Base-by-base conservation (phyloP, 2,113 vertebrate genomes). In the Baryphthengus martii region DNA sequence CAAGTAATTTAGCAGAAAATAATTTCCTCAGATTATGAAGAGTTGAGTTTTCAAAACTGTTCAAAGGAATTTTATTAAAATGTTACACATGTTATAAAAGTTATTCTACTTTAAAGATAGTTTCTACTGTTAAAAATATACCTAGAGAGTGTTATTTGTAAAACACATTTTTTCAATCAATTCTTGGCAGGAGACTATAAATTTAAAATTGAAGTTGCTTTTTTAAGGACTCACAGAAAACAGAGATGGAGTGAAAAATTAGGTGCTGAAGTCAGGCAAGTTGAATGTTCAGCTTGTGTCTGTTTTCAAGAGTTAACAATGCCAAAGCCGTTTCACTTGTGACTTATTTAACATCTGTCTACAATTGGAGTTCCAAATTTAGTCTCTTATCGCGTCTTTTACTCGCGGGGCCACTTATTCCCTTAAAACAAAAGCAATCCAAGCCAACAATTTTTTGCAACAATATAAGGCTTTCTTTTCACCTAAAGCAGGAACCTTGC, bases 191-290 rank as follows among this genome's bases (percentile, higher is more conserved):
- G 3, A 23, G 79, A 62, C 59, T 72, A 88, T 72, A 94, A 91
- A 95, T 96, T 97, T 96, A 85, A 91, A 97, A 94, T 96, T 97
- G 84, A 97, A 96, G 37, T 87, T 80, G 37, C 75, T 97, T 94
- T 74, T 83, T 97, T 89, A 97, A 94, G 91, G 26, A 28, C 91
- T 96, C 90, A 45, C 86, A 96, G 90, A 97, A 96, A 96, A 94
- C 68, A 88, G 92, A 87, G 73, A 93, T 92, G 91, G 90, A 96
- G 97, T 97, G 95, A 98, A 98, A 98, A 97, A 97, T 98, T 96
- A 98, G 95, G 97, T 98, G 97, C 86, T 97, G 97, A 98, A 96
- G 96, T 96, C 92, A 97, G 72, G 55, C 96, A 88, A 89, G 92
- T 94, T 97, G 90, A 97, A 94, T 84, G 91, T 90, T 96, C 90